These are phyloP conservation scores for Athalia rosae DNA, from an alignment of 2,888 invertebrate species.

Conservation along the genomic window DNA sequence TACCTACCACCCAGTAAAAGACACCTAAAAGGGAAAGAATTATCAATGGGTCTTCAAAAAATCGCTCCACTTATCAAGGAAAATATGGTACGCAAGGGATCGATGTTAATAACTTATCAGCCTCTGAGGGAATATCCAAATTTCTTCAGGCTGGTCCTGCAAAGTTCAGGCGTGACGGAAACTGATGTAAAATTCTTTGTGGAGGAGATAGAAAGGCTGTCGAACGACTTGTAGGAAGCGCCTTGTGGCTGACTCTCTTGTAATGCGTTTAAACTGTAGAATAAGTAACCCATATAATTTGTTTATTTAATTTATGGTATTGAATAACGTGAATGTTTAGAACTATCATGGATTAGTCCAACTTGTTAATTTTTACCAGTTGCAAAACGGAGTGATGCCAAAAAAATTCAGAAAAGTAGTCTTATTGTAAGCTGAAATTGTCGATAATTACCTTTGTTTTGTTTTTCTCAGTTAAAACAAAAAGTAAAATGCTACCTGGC, in stretches of 20 bases:
- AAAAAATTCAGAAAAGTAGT: no score
- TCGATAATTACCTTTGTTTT: no score
- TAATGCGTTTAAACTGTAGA: constrained; percentile 8
- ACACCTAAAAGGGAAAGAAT: constrained; percentile 67
- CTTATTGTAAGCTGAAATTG: no score
- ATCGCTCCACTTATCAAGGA: constrained; percentile 96
- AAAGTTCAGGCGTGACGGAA: constrained; percentile 89
- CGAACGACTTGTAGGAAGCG: constrained; percentile 78
- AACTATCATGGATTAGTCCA: neutral
- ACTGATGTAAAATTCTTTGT: constrained; percentile 92
- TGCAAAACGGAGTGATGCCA: no score
- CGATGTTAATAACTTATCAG: constrained; percentile 98
- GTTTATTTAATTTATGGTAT: constrained; percentile 2
- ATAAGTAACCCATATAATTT: neutral
- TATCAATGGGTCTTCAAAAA: constrained; percentile 80
- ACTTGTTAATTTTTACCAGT: no score
- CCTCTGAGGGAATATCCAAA: constrained; percentile 90
- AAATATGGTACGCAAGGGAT: constrained; percentile 94
- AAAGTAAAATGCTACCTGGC: no score
- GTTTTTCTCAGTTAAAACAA: no score
- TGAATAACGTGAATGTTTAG: constrained; percentile 15
- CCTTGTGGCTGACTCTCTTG: neutral
- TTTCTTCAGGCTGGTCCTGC: constrained; percentile 95
- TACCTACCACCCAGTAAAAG: constrained; percentile 87
- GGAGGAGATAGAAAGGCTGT: constrained; percentile 90